Evolutionary conservation across 2,888 invertebrate genomes (phyloP).

Genomic region (Mythimna albipuncta): DNA sequence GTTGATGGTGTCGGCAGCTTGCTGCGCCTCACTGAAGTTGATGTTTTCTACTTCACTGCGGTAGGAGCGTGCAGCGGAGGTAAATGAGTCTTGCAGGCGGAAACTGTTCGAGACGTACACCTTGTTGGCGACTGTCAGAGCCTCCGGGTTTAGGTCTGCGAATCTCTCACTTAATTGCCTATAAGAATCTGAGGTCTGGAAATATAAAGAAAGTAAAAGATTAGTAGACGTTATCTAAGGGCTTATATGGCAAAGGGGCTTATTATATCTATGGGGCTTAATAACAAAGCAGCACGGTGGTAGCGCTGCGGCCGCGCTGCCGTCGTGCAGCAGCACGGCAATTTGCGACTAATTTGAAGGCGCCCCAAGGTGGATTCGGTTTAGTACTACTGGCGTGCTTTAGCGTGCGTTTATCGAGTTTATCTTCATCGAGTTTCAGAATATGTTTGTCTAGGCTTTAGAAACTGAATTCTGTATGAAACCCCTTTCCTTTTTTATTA

Average conservation of each 20-base stretch:
- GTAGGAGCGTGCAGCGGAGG: slow-evolving; percentile 59
- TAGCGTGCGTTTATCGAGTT: too few relatives aligned
- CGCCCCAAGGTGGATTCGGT: neutral
- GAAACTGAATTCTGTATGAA: neutral
- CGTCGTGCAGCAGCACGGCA: too few relatives aligned
- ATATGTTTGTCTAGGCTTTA: neutral
- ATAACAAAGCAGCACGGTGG: too few relatives aligned
- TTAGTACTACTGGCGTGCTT: too few relatives aligned
- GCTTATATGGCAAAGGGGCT: too few relatives aligned
- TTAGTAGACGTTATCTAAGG: neutral
- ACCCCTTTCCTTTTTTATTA: too few relatives aligned
- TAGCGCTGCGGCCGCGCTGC: too few relatives aligned
- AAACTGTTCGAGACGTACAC: slow-evolving; percentile 68
- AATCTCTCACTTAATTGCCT: slow-evolving; percentile 65
- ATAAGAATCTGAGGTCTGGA: slow-evolving; percentile 68
- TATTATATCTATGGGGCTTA: too few relatives aligned
- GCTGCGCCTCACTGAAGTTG: slow-evolving; percentile 63
- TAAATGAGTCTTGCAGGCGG: slow-evolving; percentile 65
- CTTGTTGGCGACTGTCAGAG: slow-evolving; percentile 74
- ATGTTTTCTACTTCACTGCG: slow-evolving; percentile 69
- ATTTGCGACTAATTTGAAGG: too few relatives aligned
- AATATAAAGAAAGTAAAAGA: slow-evolving; percentile 10
- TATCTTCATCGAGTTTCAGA: neutral
- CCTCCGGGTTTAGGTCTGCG: slow-evolving; percentile 67
- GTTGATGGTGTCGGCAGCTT: slow-evolving; percentile 69